A percentile compares a stretch with the other conserved stretches of the same genome.
Evolutionary conservation across 2,113 vertebrate genomes (phyloP).

Genomic region (Eurypyga helias): DNA sequence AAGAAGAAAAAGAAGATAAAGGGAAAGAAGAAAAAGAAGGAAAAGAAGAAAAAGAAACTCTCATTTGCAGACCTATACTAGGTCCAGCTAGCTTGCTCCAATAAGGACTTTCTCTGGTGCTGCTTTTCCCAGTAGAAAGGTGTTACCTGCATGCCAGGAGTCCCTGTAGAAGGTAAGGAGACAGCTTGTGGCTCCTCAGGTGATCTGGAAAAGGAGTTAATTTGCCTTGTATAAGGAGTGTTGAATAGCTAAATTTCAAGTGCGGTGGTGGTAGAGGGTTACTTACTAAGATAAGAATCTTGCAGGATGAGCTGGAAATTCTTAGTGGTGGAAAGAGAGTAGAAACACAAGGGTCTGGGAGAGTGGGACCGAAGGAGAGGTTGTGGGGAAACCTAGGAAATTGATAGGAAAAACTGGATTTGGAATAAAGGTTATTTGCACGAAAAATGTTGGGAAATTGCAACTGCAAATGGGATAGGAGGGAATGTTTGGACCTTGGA

Average conservation of each 20-base stretch:
- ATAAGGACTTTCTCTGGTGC: neutral
- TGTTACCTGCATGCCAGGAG: neutral
- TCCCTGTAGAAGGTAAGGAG: neutral
- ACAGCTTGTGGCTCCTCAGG: neutral
- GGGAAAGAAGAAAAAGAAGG: neutral
- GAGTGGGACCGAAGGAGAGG: neutral
- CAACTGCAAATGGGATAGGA: rapidly evolving
- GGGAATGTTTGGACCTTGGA: neutral
- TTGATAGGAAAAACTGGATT: neutral
- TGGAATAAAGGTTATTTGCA: neutral
- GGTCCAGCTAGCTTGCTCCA: neutral
- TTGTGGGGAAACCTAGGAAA: neutral
- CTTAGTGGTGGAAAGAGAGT: neutral
- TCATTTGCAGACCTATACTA: neutral
- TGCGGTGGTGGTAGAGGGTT: neutral
- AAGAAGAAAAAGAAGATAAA: neutral
- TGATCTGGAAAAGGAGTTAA: neutral
- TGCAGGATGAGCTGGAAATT: neutral
- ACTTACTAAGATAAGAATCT: neutral
- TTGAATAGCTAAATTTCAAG: neutral
- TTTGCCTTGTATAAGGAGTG: neutral
- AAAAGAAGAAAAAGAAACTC: neutral
- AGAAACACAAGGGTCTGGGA: neutral
- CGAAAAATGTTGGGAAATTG: neutral
- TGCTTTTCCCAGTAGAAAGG: neutral